phyloP scores from a whole-genome alignment of 1,140 invertebrate genomes.

The Bradynema listronoti region DNA sequence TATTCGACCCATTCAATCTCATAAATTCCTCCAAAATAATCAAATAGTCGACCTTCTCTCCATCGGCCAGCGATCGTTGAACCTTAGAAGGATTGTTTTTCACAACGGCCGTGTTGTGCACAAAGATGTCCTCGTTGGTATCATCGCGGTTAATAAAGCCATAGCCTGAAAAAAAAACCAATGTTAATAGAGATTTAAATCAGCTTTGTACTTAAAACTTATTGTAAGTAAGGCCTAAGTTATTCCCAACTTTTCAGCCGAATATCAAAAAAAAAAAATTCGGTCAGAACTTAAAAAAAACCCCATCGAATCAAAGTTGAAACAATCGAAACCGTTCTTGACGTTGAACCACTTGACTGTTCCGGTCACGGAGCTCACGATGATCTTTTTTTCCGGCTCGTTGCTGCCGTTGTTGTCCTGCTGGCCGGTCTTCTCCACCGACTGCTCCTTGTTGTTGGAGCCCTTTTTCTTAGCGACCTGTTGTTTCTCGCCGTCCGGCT shows the following conservation, averaged over 20 bases:
- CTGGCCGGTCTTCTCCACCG: neutral
- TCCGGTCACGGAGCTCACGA: conserved; percentile 67
- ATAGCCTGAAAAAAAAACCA: conserved; percentile 75
- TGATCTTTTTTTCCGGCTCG: conserved; percentile 30
- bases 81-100: conserved; percentile 95
- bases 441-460: neutral
- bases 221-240: no score
- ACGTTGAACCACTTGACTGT: conserved; percentile 97
- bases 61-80: conserved; percentile 93
- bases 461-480: neutral
- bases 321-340: conserved; percentile 98
- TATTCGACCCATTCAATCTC: no score
- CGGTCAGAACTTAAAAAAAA: neutral
- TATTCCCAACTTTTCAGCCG: no score
- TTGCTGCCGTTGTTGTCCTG: conserved; percentile 3
- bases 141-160: conserved; percentile 97
- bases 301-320: conserved; percentile 65
- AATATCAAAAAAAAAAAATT: neutral
- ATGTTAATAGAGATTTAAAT: conserved; percentile 8
- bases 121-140: conserved; percentile 96
- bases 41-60: conserved; percentile 76
- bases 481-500: conserved; percentile 2
- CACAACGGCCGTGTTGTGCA: conserved; percentile 77
- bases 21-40: no score
- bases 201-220: no score